Base-by-base conservation (phyloP, 2,113 vertebrate genomes). In the Damaliscus lunatus region DNA sequence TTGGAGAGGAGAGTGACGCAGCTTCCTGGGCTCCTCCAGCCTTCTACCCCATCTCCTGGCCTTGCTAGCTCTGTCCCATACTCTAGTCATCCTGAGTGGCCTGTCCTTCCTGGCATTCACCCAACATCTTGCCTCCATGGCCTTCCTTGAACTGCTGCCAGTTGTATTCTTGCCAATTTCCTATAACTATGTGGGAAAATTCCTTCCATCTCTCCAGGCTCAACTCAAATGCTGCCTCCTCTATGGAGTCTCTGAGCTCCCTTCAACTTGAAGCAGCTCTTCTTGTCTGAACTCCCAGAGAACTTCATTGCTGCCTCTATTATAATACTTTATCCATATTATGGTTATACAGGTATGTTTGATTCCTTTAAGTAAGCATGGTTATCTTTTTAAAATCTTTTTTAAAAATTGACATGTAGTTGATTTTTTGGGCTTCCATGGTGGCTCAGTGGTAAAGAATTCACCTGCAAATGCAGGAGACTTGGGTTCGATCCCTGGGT, bases 301-400 rank as follows among this genome's bases (percentile, higher is more conserved):
- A 94, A 84, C 55, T 21, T 88, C n/a, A 3, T 17, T 74, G 33
- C 9, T 52, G 55, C n/a, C 14, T 86, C 55, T 36, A 29, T 59
- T 60, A 71, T 59, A 88, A 46, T 48, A 21, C n/a, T 55, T 80
- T 62, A 80, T 53, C 40, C 17, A 53, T 59, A 40, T 33, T 55
- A 87, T 31, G 33, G 62, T 80, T 92, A 67, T 36, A 84, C 71
- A 83, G 17, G 8, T 64, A 48, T 87, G 33, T 55, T 89, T 90
- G 57, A 94, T 94, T 96, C 16, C 10, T 87, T 86, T 62, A 83
- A 53, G 23, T 90, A 57, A 93, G 57, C 67, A 59, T 60, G 19
- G 55, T 93, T 93, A 36, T 52, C 53, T 64, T 9, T 40, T 25
- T 14, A 21, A 16, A 81, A n/a, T 81, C 29, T n/a, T 53, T 52